Percentiles rank a stretch among this genome's conserved stretches.
Conservation (phyloP, 1,140 invertebrate genomes). For the Subanguina moxae region DNA sequence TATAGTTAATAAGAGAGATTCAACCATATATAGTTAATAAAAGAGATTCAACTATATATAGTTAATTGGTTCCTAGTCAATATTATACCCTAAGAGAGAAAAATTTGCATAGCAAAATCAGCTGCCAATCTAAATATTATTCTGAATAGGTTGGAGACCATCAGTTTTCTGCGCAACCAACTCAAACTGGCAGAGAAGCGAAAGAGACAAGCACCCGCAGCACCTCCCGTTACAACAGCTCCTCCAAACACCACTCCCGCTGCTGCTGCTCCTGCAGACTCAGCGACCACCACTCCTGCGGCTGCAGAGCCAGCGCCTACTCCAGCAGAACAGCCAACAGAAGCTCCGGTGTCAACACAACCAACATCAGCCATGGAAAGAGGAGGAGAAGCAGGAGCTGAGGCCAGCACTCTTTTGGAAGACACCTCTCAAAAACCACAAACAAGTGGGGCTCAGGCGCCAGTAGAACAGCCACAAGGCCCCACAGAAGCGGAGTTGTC, state of each 20-base stretch:
- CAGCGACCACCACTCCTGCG: neutral
- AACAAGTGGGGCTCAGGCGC: neutral
- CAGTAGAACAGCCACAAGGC: neutral
- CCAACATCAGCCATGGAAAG: neutral
- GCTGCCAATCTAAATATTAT: too few relatives aligned
- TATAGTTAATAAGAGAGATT: too few relatives aligned
- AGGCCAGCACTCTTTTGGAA: neutral
- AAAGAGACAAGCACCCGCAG: constrained; percentile 5
- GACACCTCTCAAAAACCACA: neutral
- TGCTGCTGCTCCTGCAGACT: neutral
- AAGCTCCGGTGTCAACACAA: neutral
- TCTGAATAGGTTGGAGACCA: constrained; percentile 28
- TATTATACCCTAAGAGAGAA: too few relatives aligned
- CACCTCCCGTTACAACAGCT: neutral
- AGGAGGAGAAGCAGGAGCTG: neutral
- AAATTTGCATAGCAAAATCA: too few relatives aligned
- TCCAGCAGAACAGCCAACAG: neutral
- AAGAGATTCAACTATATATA: too few relatives aligned
- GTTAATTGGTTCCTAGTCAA: too few relatives aligned
- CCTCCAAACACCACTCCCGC: neutral
- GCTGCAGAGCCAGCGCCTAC: neutral
- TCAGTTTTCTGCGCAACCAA: constrained; percentile 33
- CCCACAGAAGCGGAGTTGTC: constrained; percentile 2
- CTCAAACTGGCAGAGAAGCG: constrained; percentile 29
- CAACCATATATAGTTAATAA: too few relatives aligned